phyloP scores from a whole-genome alignment of 2,888 invertebrate species.

The Calameuta filiformis region DNA sequence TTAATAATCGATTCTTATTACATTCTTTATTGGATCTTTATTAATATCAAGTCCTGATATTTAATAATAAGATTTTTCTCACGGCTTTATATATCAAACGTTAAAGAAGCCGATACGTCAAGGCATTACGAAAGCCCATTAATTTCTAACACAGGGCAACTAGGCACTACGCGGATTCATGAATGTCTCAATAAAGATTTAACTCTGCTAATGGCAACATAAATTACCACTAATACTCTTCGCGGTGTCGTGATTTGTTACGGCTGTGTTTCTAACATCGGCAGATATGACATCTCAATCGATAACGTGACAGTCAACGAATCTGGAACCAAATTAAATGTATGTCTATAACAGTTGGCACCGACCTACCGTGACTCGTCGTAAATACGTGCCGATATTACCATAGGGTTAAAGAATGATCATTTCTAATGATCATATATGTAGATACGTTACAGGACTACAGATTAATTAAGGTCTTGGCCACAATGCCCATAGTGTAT shows the following conservation, averaged over 20 bases:
- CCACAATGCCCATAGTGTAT: not conserved
- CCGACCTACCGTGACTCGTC: not conserved
- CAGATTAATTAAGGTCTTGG: not conserved
- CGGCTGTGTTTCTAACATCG: slow-evolving; percentile 20
- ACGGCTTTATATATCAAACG: not conserved
- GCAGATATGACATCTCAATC: slow-evolving; percentile 25
- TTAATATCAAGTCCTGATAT: not conserved
- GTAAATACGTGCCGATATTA: not conserved
- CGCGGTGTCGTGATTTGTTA: slow-evolving; percentile 24
- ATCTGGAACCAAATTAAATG: slow-evolving; percentile 24
- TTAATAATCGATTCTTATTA: not conserved
- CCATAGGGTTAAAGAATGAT: not conserved
- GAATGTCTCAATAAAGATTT: slow-evolving; percentile 15
- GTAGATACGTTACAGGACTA: not conserved
- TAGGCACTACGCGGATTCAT: not conserved
- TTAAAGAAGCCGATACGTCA: not conserved
- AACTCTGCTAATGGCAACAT: slow-evolving; percentile 12
- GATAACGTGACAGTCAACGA: slow-evolving; percentile 24
- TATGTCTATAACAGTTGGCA: not conserved
- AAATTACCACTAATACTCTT: slow-evolving; percentile 15
- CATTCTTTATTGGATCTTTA: not conserved
- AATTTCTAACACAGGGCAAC: not conserved
- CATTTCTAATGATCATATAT: not conserved
- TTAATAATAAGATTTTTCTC: not conserved
- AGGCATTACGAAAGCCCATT: not conserved